Evolutionary conservation across 2,797 vertebrate species (phyloP).

Genomic region (Myotis vivesi): DNA sequence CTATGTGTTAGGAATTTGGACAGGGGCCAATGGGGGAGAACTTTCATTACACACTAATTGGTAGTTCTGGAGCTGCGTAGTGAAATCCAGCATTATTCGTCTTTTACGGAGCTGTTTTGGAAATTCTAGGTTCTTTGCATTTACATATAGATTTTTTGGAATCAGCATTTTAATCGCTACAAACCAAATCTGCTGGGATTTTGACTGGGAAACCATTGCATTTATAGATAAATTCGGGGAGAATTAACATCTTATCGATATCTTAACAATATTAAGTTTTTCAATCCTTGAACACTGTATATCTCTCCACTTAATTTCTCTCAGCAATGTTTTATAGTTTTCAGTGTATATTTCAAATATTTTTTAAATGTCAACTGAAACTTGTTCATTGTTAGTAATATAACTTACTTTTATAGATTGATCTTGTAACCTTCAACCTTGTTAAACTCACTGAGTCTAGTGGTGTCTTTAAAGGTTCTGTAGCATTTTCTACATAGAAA

Average conservation of each 20-base stretch:
- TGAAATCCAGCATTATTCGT: background rate
- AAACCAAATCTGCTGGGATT: background rate
- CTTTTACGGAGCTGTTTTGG: background rate
- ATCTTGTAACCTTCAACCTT: background rate
- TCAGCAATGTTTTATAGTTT: background rate
- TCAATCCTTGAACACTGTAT: background rate
- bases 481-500: background rate
- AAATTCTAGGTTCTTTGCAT: background rate
- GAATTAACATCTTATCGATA: background rate
- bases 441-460: background rate
- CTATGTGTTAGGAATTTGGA: background rate
- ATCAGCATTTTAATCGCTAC: background rate
- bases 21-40: background rate
- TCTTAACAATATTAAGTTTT: background rate
- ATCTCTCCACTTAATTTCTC: background rate
- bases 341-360: background rate
- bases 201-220: background rate
- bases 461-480: background rate
- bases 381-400: background rate
- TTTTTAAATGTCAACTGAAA: background rate
- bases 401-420: background rate
- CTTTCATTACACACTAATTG: background rate
- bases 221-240: background rate
- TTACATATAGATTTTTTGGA: background rate
- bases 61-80: background rate